Percentiles rank a stretch among this genome's conserved stretches.
Evolutionary conservation across 2,888 invertebrate species (phyloP).

Genomic region (Entomobrya proxima): DNA sequence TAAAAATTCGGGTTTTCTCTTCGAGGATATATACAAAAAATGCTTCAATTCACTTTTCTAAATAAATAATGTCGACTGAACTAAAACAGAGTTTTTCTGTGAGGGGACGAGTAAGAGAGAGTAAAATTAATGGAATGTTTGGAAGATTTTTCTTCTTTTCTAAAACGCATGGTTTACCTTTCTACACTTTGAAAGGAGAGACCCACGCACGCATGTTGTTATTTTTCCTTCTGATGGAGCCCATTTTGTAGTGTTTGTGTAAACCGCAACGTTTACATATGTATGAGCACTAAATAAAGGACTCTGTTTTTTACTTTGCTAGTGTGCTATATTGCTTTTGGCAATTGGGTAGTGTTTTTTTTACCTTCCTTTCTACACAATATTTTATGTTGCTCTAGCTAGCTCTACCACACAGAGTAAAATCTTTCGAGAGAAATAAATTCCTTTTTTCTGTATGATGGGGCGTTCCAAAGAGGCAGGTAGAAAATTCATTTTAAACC

Average conservation of each 20-base stretch:
- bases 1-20: neutral
- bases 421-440: neutral
- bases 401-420: neutral
- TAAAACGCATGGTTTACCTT: too few relatives aligned
- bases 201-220: neutral
- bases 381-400: neutral
- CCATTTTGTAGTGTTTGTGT: neutral
- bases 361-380: neutral
- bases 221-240: neutral
- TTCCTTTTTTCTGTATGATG: neutral
- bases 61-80: slow-evolving; percentile 49
- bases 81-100: neutral
- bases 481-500: slow-evolving; percentile 34
- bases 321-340: neutral
- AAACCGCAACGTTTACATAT: slow-evolving; percentile 12
- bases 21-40: neutral
- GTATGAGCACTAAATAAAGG: too few relatives aligned
- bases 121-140: neutral
- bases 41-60: slow-evolving; percentile 9
- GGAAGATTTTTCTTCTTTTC: too few relatives aligned
- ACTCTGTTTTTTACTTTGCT: too few relatives aligned
- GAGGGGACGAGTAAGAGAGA: neutral
- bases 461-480: slow-evolving; percentile 12
- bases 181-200: too few relatives aligned
- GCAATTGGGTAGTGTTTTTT: neutral